phyloP scores from a whole-genome alignment of 2,888 invertebrate species.

The Sipha maydis region DNA sequence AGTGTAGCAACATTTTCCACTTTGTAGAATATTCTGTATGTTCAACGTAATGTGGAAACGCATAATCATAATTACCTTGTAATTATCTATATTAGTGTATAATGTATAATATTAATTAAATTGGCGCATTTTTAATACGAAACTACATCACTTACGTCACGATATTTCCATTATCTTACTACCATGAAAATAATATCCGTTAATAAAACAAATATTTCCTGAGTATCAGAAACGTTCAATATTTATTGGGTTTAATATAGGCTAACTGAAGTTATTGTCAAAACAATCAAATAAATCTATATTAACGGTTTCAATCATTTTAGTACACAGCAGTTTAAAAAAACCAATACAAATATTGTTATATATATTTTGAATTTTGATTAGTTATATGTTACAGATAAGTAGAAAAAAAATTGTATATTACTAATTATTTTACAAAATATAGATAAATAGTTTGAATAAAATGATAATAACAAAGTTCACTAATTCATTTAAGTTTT shows the following conservation, averaged over 20 bases:
- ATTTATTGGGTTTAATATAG: not conserved
- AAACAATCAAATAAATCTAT: not conserved
- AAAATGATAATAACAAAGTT: too few relatives aligned
- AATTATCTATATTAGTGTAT: not conserved
- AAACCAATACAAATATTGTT: too few relatives aligned
- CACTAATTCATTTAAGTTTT: too few relatives aligned
- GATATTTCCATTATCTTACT: not conserved
- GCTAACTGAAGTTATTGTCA: not conserved
- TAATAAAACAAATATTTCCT: constrained; percentile 43
- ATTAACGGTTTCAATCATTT: not conserved
- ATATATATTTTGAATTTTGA: too few relatives aligned
- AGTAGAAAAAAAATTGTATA: too few relatives aligned
- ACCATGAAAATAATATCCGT: not conserved
- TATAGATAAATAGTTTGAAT: too few relatives aligned
- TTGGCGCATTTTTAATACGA: not conserved
- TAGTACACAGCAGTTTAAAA: not conserved
- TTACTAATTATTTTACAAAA: too few relatives aligned
- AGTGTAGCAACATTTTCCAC: not conserved
- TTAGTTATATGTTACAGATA: too few relatives aligned
- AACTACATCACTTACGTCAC: not conserved
- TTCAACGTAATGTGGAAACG: too few relatives aligned
- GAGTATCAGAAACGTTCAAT: constrained; percentile 5
- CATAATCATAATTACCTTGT: too few relatives aligned
- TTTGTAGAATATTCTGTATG: not conserved
- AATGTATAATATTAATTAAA: not conserved